Evolutionary conservation across 2,888 invertebrate species (phyloP).

Genomic region (Spatulosminthurus flaviceps): DNA sequence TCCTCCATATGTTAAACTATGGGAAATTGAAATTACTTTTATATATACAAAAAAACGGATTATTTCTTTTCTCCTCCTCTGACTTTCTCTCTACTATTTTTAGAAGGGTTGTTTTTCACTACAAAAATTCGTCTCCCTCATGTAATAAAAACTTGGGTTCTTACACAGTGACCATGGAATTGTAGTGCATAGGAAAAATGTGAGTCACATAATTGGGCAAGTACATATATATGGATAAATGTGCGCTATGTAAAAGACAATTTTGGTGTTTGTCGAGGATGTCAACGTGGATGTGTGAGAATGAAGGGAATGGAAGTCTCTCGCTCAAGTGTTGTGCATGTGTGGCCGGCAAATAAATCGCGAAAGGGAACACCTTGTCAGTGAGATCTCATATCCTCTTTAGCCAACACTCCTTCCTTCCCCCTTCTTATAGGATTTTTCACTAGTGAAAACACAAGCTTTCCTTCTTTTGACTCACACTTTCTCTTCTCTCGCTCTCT

Average conservation of each 20-base stretch:
- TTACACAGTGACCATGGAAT: not conserved
- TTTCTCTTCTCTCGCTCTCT: not conserved
- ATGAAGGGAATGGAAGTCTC: slow-evolving; percentile 1
- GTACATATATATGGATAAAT: no score
- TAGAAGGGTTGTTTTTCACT: not conserved
- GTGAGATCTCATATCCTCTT: slow-evolving; percentile 55
- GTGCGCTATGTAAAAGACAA: slow-evolving; percentile 30
- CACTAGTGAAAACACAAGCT: slow-evolving; percentile 6
- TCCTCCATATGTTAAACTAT: no score
- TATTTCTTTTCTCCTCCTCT: no score
- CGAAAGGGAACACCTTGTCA: slow-evolving; percentile 58
- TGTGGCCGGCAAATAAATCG: slow-evolving; percentile 56
- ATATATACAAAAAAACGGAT: no score
- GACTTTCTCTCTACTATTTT: no score
- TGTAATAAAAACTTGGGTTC: not conserved
- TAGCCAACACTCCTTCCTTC: slow-evolving; percentile 40
- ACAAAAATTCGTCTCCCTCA: not conserved
- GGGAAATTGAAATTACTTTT: no score
- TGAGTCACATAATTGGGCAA: no score
- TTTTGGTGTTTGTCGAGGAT: slow-evolving; percentile 27
- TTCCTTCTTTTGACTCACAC: not conserved
- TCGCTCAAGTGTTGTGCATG: slow-evolving; percentile 48
- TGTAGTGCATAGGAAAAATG: not conserved
- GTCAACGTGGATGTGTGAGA: slow-evolving; percentile 12
- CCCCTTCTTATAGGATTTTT: not conserved